Percentiles rank a stretch among this genome's conserved stretches.
These are phyloP conservation scores for Diarsia brunnea DNA, from an alignment of 2,888 invertebrate genomes.

Conservation along the genomic window DNA sequence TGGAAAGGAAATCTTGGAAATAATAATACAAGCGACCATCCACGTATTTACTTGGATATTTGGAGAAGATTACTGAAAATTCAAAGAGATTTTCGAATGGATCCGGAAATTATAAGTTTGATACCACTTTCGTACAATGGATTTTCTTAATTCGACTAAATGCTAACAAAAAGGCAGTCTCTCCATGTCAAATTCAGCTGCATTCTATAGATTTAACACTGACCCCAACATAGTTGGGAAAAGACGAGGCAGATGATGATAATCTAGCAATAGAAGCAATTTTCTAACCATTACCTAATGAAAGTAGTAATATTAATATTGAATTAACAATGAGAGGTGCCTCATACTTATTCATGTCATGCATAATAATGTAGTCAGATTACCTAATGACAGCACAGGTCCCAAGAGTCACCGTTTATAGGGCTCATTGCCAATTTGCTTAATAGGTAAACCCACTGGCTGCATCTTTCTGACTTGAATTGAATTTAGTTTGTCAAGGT, in stretches of 20 bases:
- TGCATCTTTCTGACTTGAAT: not conserved
- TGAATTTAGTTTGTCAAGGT: not conserved
- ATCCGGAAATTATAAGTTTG: not conserved
- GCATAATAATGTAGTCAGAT: constrained; percentile 14
- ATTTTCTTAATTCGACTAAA: not conserved
- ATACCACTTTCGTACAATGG: not conserved
- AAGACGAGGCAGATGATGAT: not conserved
- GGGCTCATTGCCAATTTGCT: constrained; percentile 38
- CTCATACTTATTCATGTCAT: constrained; percentile 9
- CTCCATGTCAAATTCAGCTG: not conserved
- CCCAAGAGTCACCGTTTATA: constrained; percentile 24
- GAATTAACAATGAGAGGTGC: constrained; percentile 1
- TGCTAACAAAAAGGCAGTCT: not conserved
- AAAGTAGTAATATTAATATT: not conserved
- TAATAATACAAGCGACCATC: not conserved
- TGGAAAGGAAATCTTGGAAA: not conserved
- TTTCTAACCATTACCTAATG: constrained; percentile 2
- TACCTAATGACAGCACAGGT: constrained; percentile 19
- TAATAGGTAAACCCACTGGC: constrained; percentile 22
- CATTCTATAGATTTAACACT: not conserved
- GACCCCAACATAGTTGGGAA: not conserved
- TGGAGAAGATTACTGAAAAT: not conserved
- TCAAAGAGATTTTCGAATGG: not conserved
- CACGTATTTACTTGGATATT: not conserved
- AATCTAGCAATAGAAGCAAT: not conserved